Conservation (phyloP, 2,888 invertebrate genomes). For the Dynastes grantii region DNA sequence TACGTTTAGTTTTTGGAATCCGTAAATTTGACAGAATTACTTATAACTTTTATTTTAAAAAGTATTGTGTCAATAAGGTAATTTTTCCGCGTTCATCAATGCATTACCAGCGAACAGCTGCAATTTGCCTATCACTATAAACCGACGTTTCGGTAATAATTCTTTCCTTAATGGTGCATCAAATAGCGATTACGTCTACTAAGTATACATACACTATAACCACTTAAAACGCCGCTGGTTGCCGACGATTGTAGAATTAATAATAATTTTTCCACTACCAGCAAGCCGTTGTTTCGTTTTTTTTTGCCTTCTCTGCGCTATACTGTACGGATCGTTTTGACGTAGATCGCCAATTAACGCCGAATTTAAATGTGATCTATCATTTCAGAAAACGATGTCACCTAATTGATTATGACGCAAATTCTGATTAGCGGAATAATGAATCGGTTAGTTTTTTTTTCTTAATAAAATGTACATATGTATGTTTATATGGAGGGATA, state of each 20-base stretch:
- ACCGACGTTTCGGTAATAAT: constrained; percentile 15
- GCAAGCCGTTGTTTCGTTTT: background rate
- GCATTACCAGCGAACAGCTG: background rate
- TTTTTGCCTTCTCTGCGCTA: background rate
- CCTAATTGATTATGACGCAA: constrained; percentile 42
- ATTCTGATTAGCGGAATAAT: constrained; percentile 35
- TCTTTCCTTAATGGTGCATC: constrained; percentile 23
- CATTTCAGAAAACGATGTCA: constrained; percentile 8
- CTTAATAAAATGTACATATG: too few relatives aligned
- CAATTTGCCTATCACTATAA: constrained; percentile 7
- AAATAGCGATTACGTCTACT: background rate
- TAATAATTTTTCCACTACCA: constrained; percentile 5
- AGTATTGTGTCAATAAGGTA: too few relatives aligned
- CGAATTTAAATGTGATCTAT: constrained; percentile 38
- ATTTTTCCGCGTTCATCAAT: too few relatives aligned
- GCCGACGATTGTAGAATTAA: constrained; percentile 9
- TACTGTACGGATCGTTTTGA: constrained; percentile 20
- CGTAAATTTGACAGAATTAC: too few relatives aligned
- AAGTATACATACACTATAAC: too few relatives aligned
- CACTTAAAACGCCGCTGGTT: too few relatives aligned
- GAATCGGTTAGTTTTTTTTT: constrained; percentile 2
- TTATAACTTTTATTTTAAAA: too few relatives aligned
- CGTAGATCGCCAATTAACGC: constrained; percentile 37
- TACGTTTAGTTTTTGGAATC: too few relatives aligned
- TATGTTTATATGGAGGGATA: too few relatives aligned